These are phyloP conservation scores for Limnothrissa miodon DNA, from an alignment of 2,113 vertebrate species.

Conservation along the genomic window DNA sequence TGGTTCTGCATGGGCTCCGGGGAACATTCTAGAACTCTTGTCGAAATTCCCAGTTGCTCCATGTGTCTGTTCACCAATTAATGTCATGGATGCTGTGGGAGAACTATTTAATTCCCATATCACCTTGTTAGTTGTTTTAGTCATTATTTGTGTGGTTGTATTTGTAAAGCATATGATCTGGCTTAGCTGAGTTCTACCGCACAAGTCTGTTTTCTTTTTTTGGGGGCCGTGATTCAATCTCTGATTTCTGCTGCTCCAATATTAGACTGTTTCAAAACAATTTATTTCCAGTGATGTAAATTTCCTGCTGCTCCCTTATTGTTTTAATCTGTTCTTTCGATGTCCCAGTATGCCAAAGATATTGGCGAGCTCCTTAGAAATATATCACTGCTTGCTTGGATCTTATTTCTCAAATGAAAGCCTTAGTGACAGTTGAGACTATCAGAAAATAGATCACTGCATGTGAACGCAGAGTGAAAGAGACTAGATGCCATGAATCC, in stretches of 20 bases:
- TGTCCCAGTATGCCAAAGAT: neutral
- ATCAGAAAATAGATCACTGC: slow-evolving; percentile 17
- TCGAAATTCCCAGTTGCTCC: neutral
- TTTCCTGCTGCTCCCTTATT: neutral
- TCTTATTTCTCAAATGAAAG: slow-evolving; percentile 12
- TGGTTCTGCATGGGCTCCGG: neutral
- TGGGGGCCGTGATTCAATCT: neutral
- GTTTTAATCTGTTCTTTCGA: neutral
- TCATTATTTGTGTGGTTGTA: neutral
- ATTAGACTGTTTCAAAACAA: neutral
- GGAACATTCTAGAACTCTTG: slow-evolving; percentile 14
- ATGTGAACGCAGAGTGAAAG: slow-evolving; percentile 30
- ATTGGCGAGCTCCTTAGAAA: neutral
- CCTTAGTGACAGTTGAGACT: slow-evolving; percentile 13
- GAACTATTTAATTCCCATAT: neutral
- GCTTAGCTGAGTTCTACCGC: neutral
- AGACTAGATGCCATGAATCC: slow-evolving; percentile 1
- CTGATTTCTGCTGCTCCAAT: neutral
- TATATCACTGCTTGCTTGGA: neutral
- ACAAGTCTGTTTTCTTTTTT: neutral
- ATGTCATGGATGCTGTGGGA: neutral
- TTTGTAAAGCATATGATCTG: neutral
- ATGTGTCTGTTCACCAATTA: slow-evolving; percentile 1
- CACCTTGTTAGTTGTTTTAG: slow-evolving; percentile 5
- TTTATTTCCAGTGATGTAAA: neutral